These are phyloP conservation scores for Prunella strophiata DNA, from an alignment of 2,797 vertebrate species.

Conservation along the genomic window DNA sequence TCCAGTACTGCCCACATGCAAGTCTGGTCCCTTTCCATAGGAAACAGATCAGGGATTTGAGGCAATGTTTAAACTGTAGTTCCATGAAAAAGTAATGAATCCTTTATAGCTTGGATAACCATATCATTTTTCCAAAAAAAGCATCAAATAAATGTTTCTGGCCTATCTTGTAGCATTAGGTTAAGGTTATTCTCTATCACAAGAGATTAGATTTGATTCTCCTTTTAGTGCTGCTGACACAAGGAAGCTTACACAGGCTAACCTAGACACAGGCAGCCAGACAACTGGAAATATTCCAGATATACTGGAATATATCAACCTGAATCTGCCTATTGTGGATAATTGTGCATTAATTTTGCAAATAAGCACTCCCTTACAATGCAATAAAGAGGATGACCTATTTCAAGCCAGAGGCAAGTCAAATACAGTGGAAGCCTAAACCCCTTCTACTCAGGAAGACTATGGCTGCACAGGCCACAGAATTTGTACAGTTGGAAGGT, in stretches of 20 bases:
- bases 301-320: slow-evolving; percentile 45
- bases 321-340: slow-evolving; percentile 28
- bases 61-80: not conserved
- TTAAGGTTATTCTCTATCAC: slow-evolving; percentile 40
- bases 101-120: not conserved
- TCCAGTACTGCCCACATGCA: not conserved
- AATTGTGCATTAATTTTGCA: slow-evolving; percentile 56
- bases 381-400: slow-evolving; percentile 43
- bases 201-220: slow-evolving; percentile 44
- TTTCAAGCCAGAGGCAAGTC: slow-evolving; percentile 31
- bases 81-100: not conserved
- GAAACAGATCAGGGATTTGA: not conserved
- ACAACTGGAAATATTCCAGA: slow-evolving; percentile 56
- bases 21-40: not conserved
- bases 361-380: slow-evolving; percentile 49
- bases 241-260: slow-evolving; percentile 31
- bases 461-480: not conserved
- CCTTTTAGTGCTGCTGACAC: slow-evolving; percentile 31
- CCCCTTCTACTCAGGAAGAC: not conserved
- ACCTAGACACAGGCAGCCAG: not conserved
- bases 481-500: not conserved
- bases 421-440: not conserved
- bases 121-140: slow-evolving; percentile 21
- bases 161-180: not conserved
- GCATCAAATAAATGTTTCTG: not conserved